These are phyloP conservation scores for Hyles lineata DNA, from an alignment of 2,888 invertebrate genomes.

Conservation along the genomic window DNA sequence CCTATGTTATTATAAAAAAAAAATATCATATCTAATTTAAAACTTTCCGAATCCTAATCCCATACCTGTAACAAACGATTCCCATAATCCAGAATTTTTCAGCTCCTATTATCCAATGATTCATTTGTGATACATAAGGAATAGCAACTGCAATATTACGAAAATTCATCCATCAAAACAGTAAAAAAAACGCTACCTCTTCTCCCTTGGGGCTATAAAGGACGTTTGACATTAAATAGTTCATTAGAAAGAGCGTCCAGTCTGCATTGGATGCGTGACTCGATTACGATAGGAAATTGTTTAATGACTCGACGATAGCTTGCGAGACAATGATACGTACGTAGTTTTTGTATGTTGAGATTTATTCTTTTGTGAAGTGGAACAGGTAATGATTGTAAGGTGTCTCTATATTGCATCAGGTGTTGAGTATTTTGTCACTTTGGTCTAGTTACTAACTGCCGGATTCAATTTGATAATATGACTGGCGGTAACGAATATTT, in stretches of 20 bases:
- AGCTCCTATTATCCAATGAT: too few relatives aligned
- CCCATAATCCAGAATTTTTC: too few relatives aligned
- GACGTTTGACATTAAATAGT: conserved; percentile 77
- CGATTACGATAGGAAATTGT: conserved; percentile 66
- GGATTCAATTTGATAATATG: too few relatives aligned
- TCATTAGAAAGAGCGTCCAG: conserved; percentile 79
- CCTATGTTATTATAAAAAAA: too few relatives aligned
- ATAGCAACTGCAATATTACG: background rate
- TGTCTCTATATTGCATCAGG: too few relatives aligned
- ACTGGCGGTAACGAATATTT: too few relatives aligned
- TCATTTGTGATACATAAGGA: too few relatives aligned
- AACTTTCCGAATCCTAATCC: too few relatives aligned
- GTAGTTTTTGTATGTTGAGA: conserved; percentile 1
- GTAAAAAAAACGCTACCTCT: conserved; percentile 48
- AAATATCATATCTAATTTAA: too few relatives aligned
- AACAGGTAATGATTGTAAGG: background rate
- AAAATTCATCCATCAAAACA: background rate
- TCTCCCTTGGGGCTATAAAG: conserved; percentile 39
- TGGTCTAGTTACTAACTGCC: too few relatives aligned
- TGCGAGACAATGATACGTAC: conserved; percentile 51
- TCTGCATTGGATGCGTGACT: conserved; percentile 78
- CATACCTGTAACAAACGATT: too few relatives aligned
- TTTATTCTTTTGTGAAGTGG: background rate
- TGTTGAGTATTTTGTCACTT: too few relatives aligned
- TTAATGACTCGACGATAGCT: conserved; percentile 59